phyloP scores from a whole-genome alignment of 2,113 vertebrate genomes.

The Stictonetta naevosa region DNA sequence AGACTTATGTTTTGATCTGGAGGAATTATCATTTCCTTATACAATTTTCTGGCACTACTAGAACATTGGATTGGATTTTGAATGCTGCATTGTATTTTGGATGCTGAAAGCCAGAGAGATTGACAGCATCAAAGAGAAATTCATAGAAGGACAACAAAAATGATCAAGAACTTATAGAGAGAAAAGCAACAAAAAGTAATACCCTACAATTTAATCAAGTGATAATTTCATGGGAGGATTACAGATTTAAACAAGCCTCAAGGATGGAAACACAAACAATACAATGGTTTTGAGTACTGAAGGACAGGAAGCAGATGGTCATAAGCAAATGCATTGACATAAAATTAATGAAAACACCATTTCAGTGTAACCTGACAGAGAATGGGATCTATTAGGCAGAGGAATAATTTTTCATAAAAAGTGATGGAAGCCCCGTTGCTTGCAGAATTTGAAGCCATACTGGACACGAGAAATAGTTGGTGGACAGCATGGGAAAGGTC shows the following conservation, averaged over 20 bases:
- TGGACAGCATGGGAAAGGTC: neutral
- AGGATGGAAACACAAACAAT: slow-evolving; percentile 15
- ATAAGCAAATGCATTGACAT: neutral
- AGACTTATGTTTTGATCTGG: neutral
- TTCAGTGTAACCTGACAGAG: slow-evolving; percentile 1
- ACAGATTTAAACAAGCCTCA: slow-evolving; percentile 15
- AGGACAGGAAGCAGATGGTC: slow-evolving; percentile 50
- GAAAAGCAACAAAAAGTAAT: neutral
- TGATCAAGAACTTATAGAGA: neutral
- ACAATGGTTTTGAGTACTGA: slow-evolving; percentile 25
- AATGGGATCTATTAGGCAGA: neutral
- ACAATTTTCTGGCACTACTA: neutral
- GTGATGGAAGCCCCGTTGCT: neutral
- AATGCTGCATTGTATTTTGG: neutral
- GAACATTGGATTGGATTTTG: neutral
- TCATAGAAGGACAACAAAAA: neutral
- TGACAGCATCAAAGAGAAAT: slow-evolving; percentile 6
- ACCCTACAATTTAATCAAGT: slow-evolving; percentile 42
- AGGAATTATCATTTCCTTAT: neutral
- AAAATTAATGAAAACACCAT: slow-evolving; percentile 49
- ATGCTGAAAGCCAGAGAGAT: neutral
- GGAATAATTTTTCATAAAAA: neutral
- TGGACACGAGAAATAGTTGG: neutral
- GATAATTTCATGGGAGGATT: slow-evolving; percentile 42
- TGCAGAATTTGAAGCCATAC: neutral